A percentile compares a stretch with the other conserved stretches of the same genome.
These are phyloP conservation scores for Xestobium rufovillosum DNA, from an alignment of 2,888 invertebrate genomes.

Conservation along the genomic window DNA sequence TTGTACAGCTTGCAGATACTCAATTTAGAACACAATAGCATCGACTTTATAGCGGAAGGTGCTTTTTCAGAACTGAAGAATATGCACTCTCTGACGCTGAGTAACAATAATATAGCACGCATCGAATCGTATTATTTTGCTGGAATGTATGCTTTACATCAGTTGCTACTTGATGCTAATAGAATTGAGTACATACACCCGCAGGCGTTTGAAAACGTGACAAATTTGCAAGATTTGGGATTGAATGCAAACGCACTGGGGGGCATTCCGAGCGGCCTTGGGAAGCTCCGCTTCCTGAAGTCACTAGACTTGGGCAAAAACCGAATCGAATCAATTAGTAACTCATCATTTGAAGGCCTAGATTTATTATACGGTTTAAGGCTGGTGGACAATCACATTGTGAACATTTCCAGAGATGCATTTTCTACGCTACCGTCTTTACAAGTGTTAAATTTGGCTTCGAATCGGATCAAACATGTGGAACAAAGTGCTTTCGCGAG, in stretches of 20 bases:
- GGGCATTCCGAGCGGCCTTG: constrained; percentile 63
- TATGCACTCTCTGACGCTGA: constrained; percentile 66
- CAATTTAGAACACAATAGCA: constrained; percentile 64
- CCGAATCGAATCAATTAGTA: constrained; percentile 61
- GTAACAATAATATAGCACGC: constrained; percentile 61
- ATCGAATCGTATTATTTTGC: constrained; percentile 64
- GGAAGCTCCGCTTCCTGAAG: constrained; percentile 61
- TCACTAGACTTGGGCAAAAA: constrained; percentile 79
- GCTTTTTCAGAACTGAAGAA: constrained; percentile 71
- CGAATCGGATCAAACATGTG: constrained; percentile 69
- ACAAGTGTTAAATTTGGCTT: constrained; percentile 72
- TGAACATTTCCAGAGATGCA: constrained; percentile 66
- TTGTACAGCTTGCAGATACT: constrained; percentile 67
- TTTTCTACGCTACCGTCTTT: constrained; percentile 64
- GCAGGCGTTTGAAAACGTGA: constrained; percentile 68
- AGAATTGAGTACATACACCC: constrained; percentile 60
- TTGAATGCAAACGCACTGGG: constrained; percentile 66
- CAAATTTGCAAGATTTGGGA: constrained; percentile 68
- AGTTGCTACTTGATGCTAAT: constrained; percentile 68
- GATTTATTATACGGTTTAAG: constrained; percentile 68
- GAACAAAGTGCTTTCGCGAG: constrained; percentile 71
- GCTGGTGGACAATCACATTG: constrained; percentile 71
- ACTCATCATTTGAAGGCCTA: constrained; percentile 66
- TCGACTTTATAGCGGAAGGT: constrained; percentile 61
- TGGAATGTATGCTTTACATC: constrained; percentile 65